phyloP scores from a whole-genome alignment of 92 coral and sea anemone genomes.

The Epizoanthus illoricatus region DNA sequence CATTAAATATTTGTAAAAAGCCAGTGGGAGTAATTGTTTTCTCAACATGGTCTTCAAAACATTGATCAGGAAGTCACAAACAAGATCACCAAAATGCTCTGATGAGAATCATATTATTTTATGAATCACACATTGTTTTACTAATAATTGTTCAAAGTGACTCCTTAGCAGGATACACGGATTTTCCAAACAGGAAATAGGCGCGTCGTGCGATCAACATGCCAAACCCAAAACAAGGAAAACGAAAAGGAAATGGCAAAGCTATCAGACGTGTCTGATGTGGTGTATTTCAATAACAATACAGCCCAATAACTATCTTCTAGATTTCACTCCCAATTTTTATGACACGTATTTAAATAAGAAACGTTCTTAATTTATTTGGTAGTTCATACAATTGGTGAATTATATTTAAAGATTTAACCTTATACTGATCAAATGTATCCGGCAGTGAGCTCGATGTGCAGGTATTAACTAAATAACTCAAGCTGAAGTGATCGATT shows the following conservation, averaged over 20 bases:
- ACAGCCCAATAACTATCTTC: neutral
- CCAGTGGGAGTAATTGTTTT: neutral
- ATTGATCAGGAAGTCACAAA: neutral
- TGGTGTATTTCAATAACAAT: neutral
- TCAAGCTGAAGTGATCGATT: neutral
- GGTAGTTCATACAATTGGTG: neutral
- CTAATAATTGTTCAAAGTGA: neutral
- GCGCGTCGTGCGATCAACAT: conserved; percentile 29
- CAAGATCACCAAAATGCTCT: neutral
- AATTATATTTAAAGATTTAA: no score
- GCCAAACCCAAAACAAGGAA: conserved; percentile 25
- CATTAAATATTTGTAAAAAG: conserved; percentile 14
- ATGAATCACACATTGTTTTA: neutral
- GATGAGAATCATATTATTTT: neutral
- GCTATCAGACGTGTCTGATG: neutral
- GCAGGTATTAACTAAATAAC: no score
- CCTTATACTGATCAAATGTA: no score
- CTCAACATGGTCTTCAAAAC: neutral
- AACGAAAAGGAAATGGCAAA: conserved; percentile 3
- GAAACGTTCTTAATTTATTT: conserved; percentile 10
- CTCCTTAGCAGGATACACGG: neutral
- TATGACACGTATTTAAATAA: neutral
- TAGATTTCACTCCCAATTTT: neutral
- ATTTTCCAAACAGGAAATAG: conserved; percentile 36
- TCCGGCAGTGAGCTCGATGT: no score